Percentiles rank a stretch among this genome's conserved stretches.
phyloP scores from a whole-genome alignment of 2,113 vertebrate genomes.

The Capreolus pygargus region DNA sequence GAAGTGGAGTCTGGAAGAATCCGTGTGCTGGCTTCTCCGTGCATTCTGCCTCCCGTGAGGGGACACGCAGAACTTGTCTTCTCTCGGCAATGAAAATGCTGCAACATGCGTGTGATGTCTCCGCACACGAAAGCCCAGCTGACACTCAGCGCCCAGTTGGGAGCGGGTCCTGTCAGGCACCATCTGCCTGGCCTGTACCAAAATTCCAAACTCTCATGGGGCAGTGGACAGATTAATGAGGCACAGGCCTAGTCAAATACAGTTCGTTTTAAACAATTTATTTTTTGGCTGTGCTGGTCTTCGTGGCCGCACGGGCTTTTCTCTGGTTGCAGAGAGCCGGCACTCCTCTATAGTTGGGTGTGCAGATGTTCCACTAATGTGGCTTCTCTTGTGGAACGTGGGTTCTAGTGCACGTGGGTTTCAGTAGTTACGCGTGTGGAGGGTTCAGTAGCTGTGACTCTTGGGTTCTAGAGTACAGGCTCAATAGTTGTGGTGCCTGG shows the following conservation, averaged over 20 bases:
- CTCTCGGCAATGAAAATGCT: neutral
- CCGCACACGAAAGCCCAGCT: neutral
- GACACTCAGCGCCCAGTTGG: neutral
- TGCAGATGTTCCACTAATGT: neutral
- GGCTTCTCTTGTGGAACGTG: neutral
- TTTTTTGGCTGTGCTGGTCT: neutral
- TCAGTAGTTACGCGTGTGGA: neutral
- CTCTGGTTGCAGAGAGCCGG: neutral
- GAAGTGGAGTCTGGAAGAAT: neutral
- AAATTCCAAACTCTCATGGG: neutral
- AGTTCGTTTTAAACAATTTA: neutral
- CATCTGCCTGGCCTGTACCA: neutral
- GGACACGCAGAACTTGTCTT: neutral
- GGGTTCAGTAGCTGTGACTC: neutral
- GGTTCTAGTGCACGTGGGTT: neutral
- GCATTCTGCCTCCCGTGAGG: neutral
- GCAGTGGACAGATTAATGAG: neutral
- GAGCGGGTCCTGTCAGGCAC: neutral
- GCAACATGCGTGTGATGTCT: neutral
- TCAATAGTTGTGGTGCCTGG: neutral
- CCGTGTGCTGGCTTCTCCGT: neutral
- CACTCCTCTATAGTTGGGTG: neutral
- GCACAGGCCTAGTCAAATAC: neutral
- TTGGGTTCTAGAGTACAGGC: neutral
- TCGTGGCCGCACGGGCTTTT: accelerated